Percentiles rank a stretch among this genome's conserved stretches.
phyloP scores from a whole-genome alignment of 1,140 invertebrate species.

The Octopus sinensis region DNA sequence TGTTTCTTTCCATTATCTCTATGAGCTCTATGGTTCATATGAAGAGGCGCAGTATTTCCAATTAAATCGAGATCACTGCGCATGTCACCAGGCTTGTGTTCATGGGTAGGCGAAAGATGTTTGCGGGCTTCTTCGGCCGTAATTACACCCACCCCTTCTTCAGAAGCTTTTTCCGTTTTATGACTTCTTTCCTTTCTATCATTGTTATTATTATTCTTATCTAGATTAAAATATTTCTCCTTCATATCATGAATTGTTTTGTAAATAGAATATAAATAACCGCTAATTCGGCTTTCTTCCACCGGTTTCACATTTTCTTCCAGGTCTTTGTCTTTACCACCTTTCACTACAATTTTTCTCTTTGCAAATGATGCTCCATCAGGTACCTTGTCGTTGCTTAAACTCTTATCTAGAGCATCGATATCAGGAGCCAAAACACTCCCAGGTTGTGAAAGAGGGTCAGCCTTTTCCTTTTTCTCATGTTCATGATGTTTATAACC shows the following conservation, averaged over 20 bases:
- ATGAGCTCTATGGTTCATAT: neutral
- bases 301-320: neutral
- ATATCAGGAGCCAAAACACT: neutral
- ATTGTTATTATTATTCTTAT: neutral
- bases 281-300: slow-evolving; percentile 16
- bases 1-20: neutral
- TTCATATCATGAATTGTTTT: slow-evolving; percentile 25
- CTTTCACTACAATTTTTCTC: slow-evolving; percentile 3
- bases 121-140: slow-evolving; percentile 21
- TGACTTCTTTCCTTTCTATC: slow-evolving; percentile 20
- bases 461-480: neutral
- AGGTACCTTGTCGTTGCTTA: neutral
- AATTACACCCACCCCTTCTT: slow-evolving; percentile 20
- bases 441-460: neutral
- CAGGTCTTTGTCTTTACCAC: slow-evolving; percentile 7
- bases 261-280: slow-evolving; percentile 18
- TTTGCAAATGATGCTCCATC: neutral
- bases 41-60: slow-evolving; percentile 35
- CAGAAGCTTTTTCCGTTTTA: slow-evolving; percentile 15
- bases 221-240: slow-evolving; percentile 16
- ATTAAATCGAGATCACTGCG: slow-evolving; percentile 34
- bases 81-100: slow-evolving; percentile 28
- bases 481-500: neutral
- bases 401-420: neutral
- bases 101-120: slow-evolving; percentile 1